phyloP scores from a whole-genome alignment of 1,140 invertebrate genomes.

The Meloidogyne chitwoodi region DNA sequence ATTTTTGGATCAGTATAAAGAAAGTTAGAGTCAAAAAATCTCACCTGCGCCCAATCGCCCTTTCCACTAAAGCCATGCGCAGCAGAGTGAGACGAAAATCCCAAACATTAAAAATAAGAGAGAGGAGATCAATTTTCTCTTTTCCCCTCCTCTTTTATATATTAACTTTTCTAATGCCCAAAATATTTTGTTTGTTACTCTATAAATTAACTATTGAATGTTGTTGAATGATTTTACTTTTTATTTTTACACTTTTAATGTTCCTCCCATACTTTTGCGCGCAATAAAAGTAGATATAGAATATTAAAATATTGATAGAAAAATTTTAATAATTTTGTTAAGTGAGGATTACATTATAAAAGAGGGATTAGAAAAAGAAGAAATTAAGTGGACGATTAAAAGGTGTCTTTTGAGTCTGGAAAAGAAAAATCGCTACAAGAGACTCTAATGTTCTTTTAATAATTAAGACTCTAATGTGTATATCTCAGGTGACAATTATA shows the following conservation, averaged over 20 bases:
- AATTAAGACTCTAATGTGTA: too few relatives aligned
- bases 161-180: neutral
- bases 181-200: neutral
- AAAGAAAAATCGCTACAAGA: too few relatives aligned
- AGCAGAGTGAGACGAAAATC: neutral
- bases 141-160: too few relatives aligned
- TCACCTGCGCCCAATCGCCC: neutral
- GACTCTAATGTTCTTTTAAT: too few relatives aligned
- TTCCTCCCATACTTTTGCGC: neutral
- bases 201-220: neutral
- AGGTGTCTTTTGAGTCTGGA: neutral
- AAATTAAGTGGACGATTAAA: neutral
- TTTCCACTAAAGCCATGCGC: neutral
- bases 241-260: neutral
- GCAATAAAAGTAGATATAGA: neutral
- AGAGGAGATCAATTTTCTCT: neutral
- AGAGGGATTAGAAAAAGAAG: neutral
- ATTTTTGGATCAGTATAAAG: too few relatives aligned
- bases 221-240: neutral
- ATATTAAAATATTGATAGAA: neutral
- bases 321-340: neutral
- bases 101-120: neutral
- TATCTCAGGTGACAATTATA: too few relatives aligned
- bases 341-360: neutral
- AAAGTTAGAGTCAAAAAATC: neutral